These are phyloP conservation scores for Hycleus phaleratus DNA, from an alignment of 1,140 invertebrate genomes.

Conservation along the genomic window DNA sequence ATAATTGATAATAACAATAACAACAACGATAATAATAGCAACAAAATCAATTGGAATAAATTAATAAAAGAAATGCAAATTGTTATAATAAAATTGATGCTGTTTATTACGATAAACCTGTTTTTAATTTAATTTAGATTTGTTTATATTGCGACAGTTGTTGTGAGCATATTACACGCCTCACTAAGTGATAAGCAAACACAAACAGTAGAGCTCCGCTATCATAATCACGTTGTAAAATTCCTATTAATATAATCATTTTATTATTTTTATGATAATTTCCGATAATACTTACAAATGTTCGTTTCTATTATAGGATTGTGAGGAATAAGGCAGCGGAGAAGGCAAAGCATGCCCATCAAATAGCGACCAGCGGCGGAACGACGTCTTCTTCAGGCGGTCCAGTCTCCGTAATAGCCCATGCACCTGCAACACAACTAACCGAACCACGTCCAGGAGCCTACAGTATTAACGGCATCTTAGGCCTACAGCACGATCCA, in stretches of 20 bases:
- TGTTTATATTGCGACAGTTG: constrained; percentile 24
- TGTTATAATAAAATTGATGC: too few species aligned
- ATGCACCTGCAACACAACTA: constrained; percentile 51
- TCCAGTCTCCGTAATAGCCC: constrained; percentile 57
- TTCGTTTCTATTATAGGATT: constrained; percentile 58
- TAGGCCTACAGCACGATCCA: constrained; percentile 75
- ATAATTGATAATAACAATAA: too few species aligned
- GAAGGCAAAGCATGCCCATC: constrained; percentile 86
- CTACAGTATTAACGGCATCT: constrained; percentile 93
- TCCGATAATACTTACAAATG: too few species aligned
- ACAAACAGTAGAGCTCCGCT: constrained; percentile 23
- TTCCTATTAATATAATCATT: not conserved
- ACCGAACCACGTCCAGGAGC: constrained; percentile 53
- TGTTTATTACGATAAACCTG: constrained; percentile 7
- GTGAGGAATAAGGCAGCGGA: constrained; percentile 94
- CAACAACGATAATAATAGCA: too few species aligned
- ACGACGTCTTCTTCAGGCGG: constrained; percentile 43
- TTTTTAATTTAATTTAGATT: constrained; percentile 19
- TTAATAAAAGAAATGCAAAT: too few species aligned
- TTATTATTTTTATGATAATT: too few species aligned
- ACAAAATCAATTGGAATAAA: too few species aligned
- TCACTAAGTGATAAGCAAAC: constrained; percentile 32
- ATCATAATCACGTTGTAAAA: constrained; percentile 25
- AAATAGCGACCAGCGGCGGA: constrained; percentile 55
- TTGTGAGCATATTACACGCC: constrained; percentile 29